These are phyloP conservation scores for Notodonta dromedarius DNA, from an alignment of 2,888 invertebrate species.

Conservation along the genomic window DNA sequence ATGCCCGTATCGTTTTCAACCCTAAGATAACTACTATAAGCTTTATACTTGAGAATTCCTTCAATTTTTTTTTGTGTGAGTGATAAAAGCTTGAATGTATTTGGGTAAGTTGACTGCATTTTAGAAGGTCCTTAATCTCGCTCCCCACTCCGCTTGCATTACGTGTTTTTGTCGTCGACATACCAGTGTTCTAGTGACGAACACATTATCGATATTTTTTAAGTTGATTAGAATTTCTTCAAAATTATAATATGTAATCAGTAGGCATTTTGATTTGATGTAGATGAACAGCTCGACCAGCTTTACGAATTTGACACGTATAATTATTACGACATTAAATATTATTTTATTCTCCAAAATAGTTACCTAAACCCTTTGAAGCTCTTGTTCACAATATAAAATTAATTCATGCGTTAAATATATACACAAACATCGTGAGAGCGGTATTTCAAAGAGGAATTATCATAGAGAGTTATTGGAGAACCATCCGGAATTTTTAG, in stretches of 20 bases:
- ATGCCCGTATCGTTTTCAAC: constrained; percentile 42
- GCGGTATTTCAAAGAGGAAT: constrained; percentile 62
- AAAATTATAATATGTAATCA: constrained; percentile 28
- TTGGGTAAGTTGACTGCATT: constrained; percentile 74
- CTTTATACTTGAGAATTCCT: constrained; percentile 45
- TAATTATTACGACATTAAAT: constrained; percentile 8
- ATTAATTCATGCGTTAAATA: constrained; percentile 25
- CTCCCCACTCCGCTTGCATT: constrained; percentile 60
- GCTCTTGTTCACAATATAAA: constrained; percentile 10
- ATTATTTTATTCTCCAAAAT: constrained; percentile 15
- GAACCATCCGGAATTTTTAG: constrained; percentile 77
- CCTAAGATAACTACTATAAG: constrained; percentile 50
- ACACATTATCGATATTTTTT: constrained; percentile 49
- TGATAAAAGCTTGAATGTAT: constrained; percentile 67
- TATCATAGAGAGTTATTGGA: constrained; percentile 60
- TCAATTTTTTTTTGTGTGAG: constrained; percentile 55
- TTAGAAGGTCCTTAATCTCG: constrained; percentile 73
- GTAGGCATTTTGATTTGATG: constrained; percentile 3
- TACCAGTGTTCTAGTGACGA: constrained; percentile 64
- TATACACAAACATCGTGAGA: constrained; percentile 24
- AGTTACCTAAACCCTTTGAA: constrained; percentile 7
- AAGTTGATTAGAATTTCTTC: constrained; percentile 42
- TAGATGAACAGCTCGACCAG: neutral
- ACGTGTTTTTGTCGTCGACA: constrained; percentile 72
- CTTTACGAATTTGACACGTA: constrained; percentile 9